Evolutionary conservation across 2,888 invertebrate genomes (phyloP).

Genomic region (Achlya flavicornis): DNA sequence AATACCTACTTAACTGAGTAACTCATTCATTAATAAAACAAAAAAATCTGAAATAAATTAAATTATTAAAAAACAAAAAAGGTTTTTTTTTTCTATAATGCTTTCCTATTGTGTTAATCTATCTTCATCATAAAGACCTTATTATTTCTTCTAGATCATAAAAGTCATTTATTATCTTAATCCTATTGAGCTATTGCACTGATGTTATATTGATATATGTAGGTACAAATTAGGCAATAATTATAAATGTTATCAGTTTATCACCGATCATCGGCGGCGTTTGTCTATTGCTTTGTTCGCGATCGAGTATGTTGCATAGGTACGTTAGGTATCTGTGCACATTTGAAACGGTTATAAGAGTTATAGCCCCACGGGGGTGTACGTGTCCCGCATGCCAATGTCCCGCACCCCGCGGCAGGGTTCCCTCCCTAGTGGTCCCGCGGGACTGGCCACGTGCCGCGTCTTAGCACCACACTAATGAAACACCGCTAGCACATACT

Average conservation of each 20-base stretch:
- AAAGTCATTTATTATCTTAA: too few species aligned
- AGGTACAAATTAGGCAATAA: too few species aligned
- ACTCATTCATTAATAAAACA: too few species aligned
- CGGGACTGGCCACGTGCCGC: constrained; percentile 18
- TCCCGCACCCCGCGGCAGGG: neutral
- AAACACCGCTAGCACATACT: neutral
- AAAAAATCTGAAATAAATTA: too few species aligned
- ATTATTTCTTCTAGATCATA: too few species aligned
- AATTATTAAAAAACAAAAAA: too few species aligned
- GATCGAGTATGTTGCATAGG: neutral
- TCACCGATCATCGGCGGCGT: neutral
- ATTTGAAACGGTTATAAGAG: neutral
- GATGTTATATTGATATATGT: too few species aligned
- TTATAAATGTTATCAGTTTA: neutral
- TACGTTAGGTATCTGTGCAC: neutral
- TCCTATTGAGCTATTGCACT: too few species aligned
- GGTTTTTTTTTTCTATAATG: too few species aligned
- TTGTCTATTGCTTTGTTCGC: neutral
- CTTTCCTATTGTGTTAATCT: too few species aligned
- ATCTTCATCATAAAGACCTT: too few species aligned
- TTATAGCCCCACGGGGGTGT: neutral
- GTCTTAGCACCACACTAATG: constrained; percentile 17
- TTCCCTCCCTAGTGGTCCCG: neutral
- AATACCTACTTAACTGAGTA: too few species aligned
- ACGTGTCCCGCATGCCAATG: neutral